Base-by-base conservation (phyloP, 2,888 invertebrate genomes). In the Synanthedon andrenaeformis region DNA sequence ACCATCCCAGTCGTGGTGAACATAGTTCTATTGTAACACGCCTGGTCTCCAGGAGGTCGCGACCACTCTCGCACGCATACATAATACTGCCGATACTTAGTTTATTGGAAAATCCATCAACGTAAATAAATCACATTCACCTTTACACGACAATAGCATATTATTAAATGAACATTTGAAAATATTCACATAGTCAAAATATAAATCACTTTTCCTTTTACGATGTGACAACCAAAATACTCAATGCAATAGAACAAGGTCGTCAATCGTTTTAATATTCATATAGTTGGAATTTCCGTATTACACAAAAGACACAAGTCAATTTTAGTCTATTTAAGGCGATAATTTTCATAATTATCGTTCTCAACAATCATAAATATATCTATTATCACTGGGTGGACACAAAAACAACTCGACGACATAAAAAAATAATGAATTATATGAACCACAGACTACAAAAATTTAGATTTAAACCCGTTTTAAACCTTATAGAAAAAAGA, bases 1-100 rank as follows among this genome's bases (percentile, higher is more conserved):
- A 80, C 79, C 74, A 82, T 78, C 66, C 83, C 83, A 66, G 82
- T 76, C 59, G 82, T 77, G 57, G 82, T 72, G 65, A 81, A 83
- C 83, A 83, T 84, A 82, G 78, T 71, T 79, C 80, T 69, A 74
- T 76, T 74, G 60, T 73, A 61, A 68, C 69, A 75, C 69, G 70
- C 79, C 83, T 79, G 74, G 73, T 67, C 73, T 70, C 75, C 82
- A 82, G 84, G 81, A 79, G 78, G 77, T 75, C 68, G 72, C 72
- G 72, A 72, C 68, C 76, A 74, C 74, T 78, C 79, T 69, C 78
- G 77, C 76, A 69, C 70, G 70, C 72, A 80, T 73, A 76, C 86
- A 87, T 86, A 82, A 81, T 86, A 82, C 64, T 67, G 73, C 61
- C 62, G 63, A 66, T 61, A 58, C 57, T 66, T 63, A 72, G 62